These are phyloP conservation scores for Drosophila nannoptera DNA, from an alignment of 1,140 invertebrate species.

Conservation along the genomic window DNA sequence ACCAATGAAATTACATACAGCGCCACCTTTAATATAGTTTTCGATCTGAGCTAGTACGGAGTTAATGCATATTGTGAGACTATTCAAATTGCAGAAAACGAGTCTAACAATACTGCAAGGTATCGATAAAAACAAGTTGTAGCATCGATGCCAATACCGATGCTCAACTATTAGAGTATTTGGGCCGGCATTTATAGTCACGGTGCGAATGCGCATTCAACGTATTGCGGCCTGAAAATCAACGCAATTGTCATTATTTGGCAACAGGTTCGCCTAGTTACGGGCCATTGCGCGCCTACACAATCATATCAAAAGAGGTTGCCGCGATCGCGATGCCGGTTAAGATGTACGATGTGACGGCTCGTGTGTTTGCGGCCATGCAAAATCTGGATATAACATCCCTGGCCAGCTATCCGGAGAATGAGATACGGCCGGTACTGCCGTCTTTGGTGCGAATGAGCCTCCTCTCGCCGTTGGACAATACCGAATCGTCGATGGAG, in stretches of 20 bases:
- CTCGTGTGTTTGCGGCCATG: constrained; percentile 86
- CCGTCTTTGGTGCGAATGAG: constrained; percentile 96
- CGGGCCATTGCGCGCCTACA: too few relatives aligned
- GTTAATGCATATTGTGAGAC: background rate
- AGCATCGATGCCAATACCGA: constrained; percentile 3
- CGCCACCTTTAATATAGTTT: background rate
- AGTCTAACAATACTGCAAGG: background rate
- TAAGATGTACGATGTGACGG: constrained; percentile 66
- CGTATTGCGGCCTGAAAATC: background rate
- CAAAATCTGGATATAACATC: constrained; percentile 88
- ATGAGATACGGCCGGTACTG: constrained; percentile 91
- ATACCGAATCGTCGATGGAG: constrained; percentile 89
- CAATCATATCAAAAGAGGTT: background rate
- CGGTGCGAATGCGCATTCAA: constrained; percentile 13
- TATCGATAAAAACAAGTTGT: background rate
- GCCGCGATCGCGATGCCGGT: constrained; percentile 32
- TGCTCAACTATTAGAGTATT: background rate
- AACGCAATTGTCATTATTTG: constrained; percentile 17
- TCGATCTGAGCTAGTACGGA: background rate
- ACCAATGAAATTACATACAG: background rate
- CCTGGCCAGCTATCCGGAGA: constrained; percentile 84
- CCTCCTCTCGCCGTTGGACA: constrained; percentile 92
- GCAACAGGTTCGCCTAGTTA: constrained; percentile 22
- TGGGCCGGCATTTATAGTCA: background rate
- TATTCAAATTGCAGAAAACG: too few relatives aligned